Evolutionary conservation across 2,888 invertebrate species (phyloP).

Genomic region (Drosophila tripunctata): DNA sequence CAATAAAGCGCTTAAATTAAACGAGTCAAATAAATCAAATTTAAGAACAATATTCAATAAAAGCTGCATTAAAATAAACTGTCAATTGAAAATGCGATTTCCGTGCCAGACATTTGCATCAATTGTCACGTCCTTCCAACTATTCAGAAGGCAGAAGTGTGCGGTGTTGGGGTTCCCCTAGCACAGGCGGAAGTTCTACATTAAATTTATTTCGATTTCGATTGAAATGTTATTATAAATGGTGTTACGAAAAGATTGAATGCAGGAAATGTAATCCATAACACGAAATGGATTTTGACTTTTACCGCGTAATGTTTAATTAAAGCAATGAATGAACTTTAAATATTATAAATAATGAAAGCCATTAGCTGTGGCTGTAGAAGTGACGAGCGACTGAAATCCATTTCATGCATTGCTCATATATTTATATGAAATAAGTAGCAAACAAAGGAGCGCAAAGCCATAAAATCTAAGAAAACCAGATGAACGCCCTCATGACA

Average conservation of each 20-base stretch:
- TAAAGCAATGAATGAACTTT: slow-evolving; percentile 24
- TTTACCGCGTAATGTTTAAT: slow-evolving; percentile 46
- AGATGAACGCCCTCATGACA: slow-evolving; percentile 46
- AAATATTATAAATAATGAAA: slow-evolving; percentile 16
- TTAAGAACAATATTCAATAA: slow-evolving; percentile 1
- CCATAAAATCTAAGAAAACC: slow-evolving; percentile 48
- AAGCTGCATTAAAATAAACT: not conserved
- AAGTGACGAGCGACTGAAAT: slow-evolving; percentile 12
- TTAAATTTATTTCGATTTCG: slow-evolving; percentile 17
- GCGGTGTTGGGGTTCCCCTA: not conserved
- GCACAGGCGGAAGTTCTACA: slow-evolving; percentile 25
- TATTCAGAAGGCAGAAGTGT: slow-evolving; percentile 4
- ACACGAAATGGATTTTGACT: slow-evolving; percentile 23
- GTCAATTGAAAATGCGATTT: slow-evolving; percentile 7
- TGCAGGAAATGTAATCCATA: slow-evolving; percentile 17
- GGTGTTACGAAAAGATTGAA: slow-evolving; percentile 18
- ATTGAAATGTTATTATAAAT: slow-evolving; percentile 29
- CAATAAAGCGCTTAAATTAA: not conserved
- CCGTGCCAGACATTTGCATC: slow-evolving; percentile 18
- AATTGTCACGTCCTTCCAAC: slow-evolving; percentile 32
- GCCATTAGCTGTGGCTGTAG: slow-evolving; percentile 1
- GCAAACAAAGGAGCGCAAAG: slow-evolving; percentile 20
- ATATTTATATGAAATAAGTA: slow-evolving; percentile 24
- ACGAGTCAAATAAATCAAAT: not conserved
- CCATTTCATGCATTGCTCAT: slow-evolving; percentile 21